These are phyloP conservation scores for Pycnonotus jocosus DNA, from an alignment of 2,113 vertebrate genomes.

Conservation along the genomic window DNA sequence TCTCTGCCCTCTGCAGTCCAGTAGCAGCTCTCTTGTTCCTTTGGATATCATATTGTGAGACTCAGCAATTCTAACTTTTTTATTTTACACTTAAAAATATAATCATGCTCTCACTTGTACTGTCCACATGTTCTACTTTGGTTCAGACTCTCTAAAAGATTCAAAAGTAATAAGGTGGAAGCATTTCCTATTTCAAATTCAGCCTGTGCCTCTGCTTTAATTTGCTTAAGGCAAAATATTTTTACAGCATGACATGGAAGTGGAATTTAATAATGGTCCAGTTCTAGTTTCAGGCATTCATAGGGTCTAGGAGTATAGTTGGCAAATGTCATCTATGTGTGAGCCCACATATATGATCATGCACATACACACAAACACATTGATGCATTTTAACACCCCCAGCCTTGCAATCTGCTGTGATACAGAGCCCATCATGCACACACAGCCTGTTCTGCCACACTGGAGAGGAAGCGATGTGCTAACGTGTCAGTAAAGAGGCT, in stretches of 20 bases:
- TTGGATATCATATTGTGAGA: background rate
- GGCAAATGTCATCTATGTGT: background rate
- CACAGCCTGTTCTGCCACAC: background rate
- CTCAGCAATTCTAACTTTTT: background rate
- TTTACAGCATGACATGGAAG: background rate
- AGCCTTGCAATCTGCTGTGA: background rate
- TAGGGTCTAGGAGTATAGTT: background rate
- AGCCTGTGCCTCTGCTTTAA: background rate
- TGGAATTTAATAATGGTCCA: background rate
- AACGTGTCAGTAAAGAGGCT: background rate
- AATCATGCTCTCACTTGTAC: background rate
- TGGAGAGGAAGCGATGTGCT: background rate
- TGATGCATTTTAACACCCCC: background rate
- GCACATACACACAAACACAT: background rate
- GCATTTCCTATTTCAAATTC: background rate
- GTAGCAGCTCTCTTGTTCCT: background rate
- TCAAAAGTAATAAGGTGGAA: background rate
- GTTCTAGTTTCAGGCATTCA: background rate
- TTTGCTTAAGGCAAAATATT: slow-evolving; percentile 33
- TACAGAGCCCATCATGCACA: background rate
- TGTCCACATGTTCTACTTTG: background rate
- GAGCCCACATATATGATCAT: background rate
- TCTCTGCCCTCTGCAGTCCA: background rate
- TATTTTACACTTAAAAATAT: slow-evolving; percentile 19
- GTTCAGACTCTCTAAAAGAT: background rate